Base-by-base conservation (phyloP, 2,888 invertebrate species). In the Ypsolopha sequella region DNA sequence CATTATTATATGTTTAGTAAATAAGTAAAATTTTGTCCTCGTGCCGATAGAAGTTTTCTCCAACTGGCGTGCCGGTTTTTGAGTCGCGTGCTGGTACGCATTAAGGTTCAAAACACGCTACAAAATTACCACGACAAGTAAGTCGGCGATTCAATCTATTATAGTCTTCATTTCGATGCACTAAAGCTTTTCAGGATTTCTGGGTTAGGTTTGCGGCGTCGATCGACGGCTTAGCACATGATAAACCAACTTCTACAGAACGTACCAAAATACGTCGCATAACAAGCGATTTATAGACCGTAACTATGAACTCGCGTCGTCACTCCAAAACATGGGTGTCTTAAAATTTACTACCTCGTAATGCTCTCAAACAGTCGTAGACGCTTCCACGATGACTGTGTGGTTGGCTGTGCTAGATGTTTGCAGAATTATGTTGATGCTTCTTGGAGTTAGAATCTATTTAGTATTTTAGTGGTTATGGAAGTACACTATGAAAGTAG, bases 11-110 rank as follows among this genome's bases (percentile, higher is more conserved):
- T 4, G 24, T 24, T 24, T 24, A 4, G 24, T 24, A 24, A 24
- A 24, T 24, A 24, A 24, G 24, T 24, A 24, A 45, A 6, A 45
- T n/a, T 45, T 33, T 33, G 36, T 47, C 36, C 11, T 36, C 54
- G 47, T 48, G 49, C 53, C 51, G 54, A 54, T 55, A 59, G 63
- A 61, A 60, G 55, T 55, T 60, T 59, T 68, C 8, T 34, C 36
- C 63, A 63, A 73, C 71, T 68, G 68, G 60, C 70, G 49, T 49
- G 49, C 33, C 33, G 34, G 49, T 49, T 45, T 51, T 24, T 8
- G 13, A 39, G 69, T 80, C 68, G 80, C 81, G 80, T 82, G 81
- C 69, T 73, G 66, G 55, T 63, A 64, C 58, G 66, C 78, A 80
- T 79, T 80, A 80, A 60, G 66, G 72, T 64, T 43, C 11, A 8